Evolutionary conservation across 1,140 invertebrate genomes (phyloP).

Genomic region (Drosophila ohnishii): DNA sequence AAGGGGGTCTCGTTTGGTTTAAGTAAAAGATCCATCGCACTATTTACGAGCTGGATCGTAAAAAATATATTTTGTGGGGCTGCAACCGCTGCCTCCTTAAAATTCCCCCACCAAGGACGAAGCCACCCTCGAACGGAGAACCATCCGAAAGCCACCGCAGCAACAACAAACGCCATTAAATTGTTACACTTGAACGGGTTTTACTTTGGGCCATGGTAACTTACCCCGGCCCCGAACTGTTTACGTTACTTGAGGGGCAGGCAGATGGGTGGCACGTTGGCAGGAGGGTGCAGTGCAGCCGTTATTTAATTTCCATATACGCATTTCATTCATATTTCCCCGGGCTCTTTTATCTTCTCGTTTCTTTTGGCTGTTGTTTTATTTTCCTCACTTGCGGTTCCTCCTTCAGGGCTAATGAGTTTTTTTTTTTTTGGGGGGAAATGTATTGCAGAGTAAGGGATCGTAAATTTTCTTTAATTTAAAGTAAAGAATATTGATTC

Average conservation of each 20-base stretch:
- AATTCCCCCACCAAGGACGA: constrained; percentile 3
- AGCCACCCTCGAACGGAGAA: constrained; percentile 7
- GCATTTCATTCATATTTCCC: constrained; percentile 70
- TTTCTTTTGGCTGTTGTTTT: constrained; percentile 35
- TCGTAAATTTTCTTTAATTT: background rate
- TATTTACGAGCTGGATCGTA: constrained; percentile 47
- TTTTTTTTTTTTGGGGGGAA: constrained; percentile 4
- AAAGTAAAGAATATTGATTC: too few relatives aligned
- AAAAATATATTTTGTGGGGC: constrained; percentile 45
- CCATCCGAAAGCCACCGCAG: constrained; percentile 17
- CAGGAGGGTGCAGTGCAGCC: constrained; percentile 30
- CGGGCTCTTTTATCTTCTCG: constrained; percentile 25
- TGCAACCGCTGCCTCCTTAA: constrained; percentile 43
- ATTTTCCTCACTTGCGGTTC: constrained; percentile 28
- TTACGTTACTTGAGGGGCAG: constrained; percentile 23
- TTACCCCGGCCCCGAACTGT: constrained; percentile 48
- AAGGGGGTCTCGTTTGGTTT: background rate
- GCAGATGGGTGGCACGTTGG: background rate
- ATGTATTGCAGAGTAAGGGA: background rate
- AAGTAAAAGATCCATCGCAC: constrained; percentile 39
- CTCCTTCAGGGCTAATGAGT: constrained; percentile 13
- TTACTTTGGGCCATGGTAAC: constrained; percentile 75
- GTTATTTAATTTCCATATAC: constrained; percentile 77
- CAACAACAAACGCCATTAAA: constrained; percentile 78
- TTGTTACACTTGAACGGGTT: constrained; percentile 82